Evolutionary conservation across 2,888 invertebrate species (phyloP).

Genomic region (Actias luna): DNA sequence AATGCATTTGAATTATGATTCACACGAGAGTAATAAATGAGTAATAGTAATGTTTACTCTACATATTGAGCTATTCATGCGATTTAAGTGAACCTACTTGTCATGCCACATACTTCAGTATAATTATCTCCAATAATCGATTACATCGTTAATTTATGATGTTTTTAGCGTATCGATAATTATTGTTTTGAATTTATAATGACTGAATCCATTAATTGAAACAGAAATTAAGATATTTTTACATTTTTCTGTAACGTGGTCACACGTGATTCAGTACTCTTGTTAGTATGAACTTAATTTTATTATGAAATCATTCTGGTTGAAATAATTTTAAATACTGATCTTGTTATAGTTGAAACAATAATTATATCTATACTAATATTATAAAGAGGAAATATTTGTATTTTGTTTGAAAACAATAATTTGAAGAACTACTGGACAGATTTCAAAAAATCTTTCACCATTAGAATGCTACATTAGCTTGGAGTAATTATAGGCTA

Average conservation of each 20-base stretch:
- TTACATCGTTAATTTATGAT: background rate
- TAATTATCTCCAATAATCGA: constrained; percentile 4
- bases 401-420: too few species aligned
- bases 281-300: background rate
- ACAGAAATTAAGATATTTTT: background rate
- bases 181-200: background rate
- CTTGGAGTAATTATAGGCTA: too few species aligned
- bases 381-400: too few species aligned
- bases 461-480: too few species aligned
- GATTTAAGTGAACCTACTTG: constrained; percentile 26
- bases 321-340: background rate
- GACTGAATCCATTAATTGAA: background rate
- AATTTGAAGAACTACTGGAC: too few species aligned
- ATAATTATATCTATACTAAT: too few species aligned
- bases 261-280: background rate
- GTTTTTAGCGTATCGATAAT: background rate
- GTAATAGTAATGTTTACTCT: constrained; percentile 28
- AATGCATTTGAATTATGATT: constrained; percentile 24
- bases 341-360: too few species aligned
- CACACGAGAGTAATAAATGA: constrained; percentile 34
- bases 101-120: constrained; percentile 2
- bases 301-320: background rate
- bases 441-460: too few species aligned
- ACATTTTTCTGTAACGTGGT: background rate
- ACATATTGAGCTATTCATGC: constrained; percentile 29